Base-by-base conservation (phyloP, 1,140 invertebrate species). In the Papilio dardanus region DNA sequence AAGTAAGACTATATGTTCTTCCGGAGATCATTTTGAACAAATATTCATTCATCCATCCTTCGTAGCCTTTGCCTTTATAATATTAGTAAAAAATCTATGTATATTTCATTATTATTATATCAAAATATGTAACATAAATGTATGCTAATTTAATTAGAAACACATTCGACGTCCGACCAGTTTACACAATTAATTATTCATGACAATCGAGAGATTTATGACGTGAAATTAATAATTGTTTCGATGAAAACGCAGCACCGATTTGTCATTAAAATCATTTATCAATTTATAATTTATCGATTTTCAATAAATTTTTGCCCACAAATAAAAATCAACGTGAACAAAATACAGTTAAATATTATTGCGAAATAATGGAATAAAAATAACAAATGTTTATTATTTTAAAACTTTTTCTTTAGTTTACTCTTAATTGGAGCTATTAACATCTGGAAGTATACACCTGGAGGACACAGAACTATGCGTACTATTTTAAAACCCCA, bases 401-500 rank as follows among this genome's bases (percentile, higher is more conserved):
- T n/a, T n/a, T n/a, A n/a, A n/a, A n/a, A n/a, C n/a, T n/a, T n/a
- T n/a, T n/a, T n/a, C n/a, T n/a, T n/a, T n/a, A n/a, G n/a, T n/a
- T n/a, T n/a, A n/a, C n/a, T n/a, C n/a, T n/a, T n/a, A n/a, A n/a
- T n/a, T 42, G n/a, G 6, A n/a, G 6, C 5, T 46, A 46, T n/a
- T n/a, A n/a, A n/a, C 0, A 46, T 46, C 42, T 42, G 12, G n/a
- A 46, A n/a, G n/a, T 19, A 46, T 16, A 19, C 42, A 46, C 8
- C n/a, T 46, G 42, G 5, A 46, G 42, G 2, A 46, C 42, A 3
- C 42, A 7, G 16, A 46, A 90, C 87, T 81, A 80, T 77, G 67
- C 80, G 75, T 86, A 85, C 86, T 84, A 84, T 83, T 87, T 46
- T 46, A 46, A 19, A n/a, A 62, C 2, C 21, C 12, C 4, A 78